Percentiles rank a stretch among this genome's conserved stretches.
Conservation (phyloP, 2,113 vertebrate species). For the Apodemus sylvaticus region DNA sequence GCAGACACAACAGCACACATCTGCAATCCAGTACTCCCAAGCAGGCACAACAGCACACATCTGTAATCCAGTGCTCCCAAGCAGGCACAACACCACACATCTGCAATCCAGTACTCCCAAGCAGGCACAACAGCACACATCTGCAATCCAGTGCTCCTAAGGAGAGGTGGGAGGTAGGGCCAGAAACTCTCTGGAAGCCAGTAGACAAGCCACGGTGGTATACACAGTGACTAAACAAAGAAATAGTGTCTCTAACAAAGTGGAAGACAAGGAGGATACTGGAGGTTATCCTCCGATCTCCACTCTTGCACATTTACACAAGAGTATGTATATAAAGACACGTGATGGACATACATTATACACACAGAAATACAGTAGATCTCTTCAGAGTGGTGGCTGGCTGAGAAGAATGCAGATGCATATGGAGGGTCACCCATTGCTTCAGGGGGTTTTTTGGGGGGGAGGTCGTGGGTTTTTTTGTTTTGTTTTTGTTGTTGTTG, state of each 20-base stretch:
- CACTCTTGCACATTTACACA: neutral
- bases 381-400: neutral
- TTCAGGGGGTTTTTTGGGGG: neutral
- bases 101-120: neutral
- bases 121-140: neutral
- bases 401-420: neutral
- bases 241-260: neutral
- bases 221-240: neutral
- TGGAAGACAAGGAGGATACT: neutral
- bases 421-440: neutral
- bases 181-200: neutral
- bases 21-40: too few relatives aligned
- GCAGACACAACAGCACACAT: too few relatives aligned
- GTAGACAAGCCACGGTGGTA: neutral
- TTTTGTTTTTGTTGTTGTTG: too few relatives aligned
- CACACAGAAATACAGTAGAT: neutral
- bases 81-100: too few relatives aligned
- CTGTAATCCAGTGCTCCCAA: neutral
- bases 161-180: neutral
- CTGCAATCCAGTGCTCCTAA: too few relatives aligned
- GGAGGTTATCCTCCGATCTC: neutral
- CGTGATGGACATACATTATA: neutral
- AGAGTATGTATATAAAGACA: neutral
- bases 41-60: too few relatives aligned
- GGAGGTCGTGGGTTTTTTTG: too few relatives aligned